Evolutionary conservation across 2,888 invertebrate species (phyloP).

Genomic region (Stenodema calcarata): DNA sequence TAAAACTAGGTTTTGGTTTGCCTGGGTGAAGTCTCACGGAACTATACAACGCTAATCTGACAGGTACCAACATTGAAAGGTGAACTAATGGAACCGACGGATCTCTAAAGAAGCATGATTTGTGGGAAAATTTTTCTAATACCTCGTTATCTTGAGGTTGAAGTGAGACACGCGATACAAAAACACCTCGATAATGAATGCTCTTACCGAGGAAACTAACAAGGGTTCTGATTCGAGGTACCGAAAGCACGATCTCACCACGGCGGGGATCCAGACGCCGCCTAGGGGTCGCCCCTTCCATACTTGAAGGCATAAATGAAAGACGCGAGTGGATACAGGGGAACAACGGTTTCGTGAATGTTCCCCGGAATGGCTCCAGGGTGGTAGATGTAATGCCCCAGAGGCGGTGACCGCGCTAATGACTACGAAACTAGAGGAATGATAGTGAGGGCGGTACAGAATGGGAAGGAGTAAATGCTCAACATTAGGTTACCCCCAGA

Average conservation of each 20-base stretch:
- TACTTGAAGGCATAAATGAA: neutral
- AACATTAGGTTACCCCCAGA: neutral
- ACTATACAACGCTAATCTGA: neutral
- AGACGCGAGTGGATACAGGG: neutral
- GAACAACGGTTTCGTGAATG: neutral
- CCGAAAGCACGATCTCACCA: slow-evolving; percentile 12
- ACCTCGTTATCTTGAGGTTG: neutral
- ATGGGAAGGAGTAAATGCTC: slow-evolving; percentile 4
- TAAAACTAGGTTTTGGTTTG: too few species aligned
- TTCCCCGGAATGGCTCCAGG: neutral
- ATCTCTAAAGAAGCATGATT: neutral
- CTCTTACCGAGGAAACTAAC: slow-evolving; percentile 6
- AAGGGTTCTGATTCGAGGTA: neutral
- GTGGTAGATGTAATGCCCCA: neutral
- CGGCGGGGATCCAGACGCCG: neutral
- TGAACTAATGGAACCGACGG: neutral
- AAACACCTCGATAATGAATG: slow-evolving; percentile 8
- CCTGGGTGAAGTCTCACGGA: too few species aligned
- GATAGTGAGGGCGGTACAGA: neutral
- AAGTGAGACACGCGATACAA: neutral
- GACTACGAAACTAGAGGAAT: neutral
- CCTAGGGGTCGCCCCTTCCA: neutral
- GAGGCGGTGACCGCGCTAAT: neutral
- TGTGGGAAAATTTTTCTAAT: slow-evolving; percentile 2
- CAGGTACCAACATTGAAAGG: neutral